Evolutionary conservation across 2,888 invertebrate species (phyloP), one percentile per base, ranked within the genome.

Genomic region (Microdon myrmicae): DNA sequence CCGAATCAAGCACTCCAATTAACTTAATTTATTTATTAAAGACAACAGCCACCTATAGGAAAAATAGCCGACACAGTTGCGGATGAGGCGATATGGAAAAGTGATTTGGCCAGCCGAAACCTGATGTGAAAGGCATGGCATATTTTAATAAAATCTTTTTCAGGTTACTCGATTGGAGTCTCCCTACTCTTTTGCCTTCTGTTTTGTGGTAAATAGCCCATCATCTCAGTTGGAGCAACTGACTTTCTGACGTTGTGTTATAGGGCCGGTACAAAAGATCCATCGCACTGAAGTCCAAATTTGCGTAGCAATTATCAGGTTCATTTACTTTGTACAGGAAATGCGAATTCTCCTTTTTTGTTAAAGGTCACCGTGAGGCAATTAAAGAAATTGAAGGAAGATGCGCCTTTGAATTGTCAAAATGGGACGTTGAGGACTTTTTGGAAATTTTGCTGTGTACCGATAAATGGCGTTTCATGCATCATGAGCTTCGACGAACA

Each of bases 11-110:
- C 51, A 58, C 56, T 64, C 58, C 58, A 64, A 64, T 64, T 64
- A 53, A 64, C 23, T 53, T 47, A 64, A 64, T 64, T 64, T 56
- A 64, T 64, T 64, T 64, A 64, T 64, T 58, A 64, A 64, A 41
- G 47, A 58, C 56, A 58, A 32, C 31, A 31, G 13, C 7, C 9
- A 28, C 6, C 28, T 8, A 39, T 47, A 60, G 53, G 48, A 47
- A 54, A 43, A 60, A 54, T 43, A 12, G 10, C 19, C 26, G n/a
- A 5, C 7, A 2, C 7, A 14, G 9, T 10, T 12, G n/a, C n/a
- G n/a, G n/a, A n/a, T n/a, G n/a, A n/a, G n/a, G n/a, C n/a, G n/a
- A n/a, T n/a, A n/a, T n/a, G n/a, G n/a, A n/a, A n/a, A n/a, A n/a
- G n/a, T n/a, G n/a, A n/a, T n/a, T n/a, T n/a, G n/a, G n/a, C n/a